Base-by-base conservation (phyloP, 2,888 invertebrate genomes). In the Myopa tessellatipennis region DNA sequence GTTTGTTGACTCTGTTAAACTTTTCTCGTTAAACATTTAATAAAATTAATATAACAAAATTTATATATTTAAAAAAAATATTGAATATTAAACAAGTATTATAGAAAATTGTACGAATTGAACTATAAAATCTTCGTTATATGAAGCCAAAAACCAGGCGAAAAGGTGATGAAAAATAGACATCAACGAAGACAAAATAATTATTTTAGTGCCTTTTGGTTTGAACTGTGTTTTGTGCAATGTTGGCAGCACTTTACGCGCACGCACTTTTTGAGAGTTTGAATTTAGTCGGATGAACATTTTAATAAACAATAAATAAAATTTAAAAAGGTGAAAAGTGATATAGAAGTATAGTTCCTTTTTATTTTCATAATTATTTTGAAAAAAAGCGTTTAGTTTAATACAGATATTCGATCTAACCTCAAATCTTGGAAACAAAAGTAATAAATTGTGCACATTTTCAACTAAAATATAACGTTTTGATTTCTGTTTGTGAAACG, bases 241-340 rank as follows among this genome's bases (percentile, higher is more conserved):
- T 7, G 18, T 65, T 75, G 74, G 74, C 74, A 75, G 38, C 74
- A 55, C 74, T 74, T 18, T 52, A 52, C 74, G 58, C 14, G 40
- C 67, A 67, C 68, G 6, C 38, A 68, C 40, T 38, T 36, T 40
- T 34, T 4, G 5, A 40, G 2, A 3, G 34, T 10, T 50, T 10
- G 14, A 50, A 50, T 10, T 50, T 50, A 14, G 50, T 50, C 10
- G 50, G 50, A 26, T 26, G 50, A 50, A 14, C 50, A 10, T 1
- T 1, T 50, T 50, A 50, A 50, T 8, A 14, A 50, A 3, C 2
- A 50, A 10, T 3, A 2, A 50, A 14, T 50, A 50, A 50, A 50
- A 50, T 50, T 50, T 50, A 50, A 63, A 63, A 26, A 63, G 26
- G 34, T 26, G 1, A 14, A 63, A 63, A 26, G 26, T 26, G 26